Evolutionary conservation across 2,888 invertebrate genomes (phyloP), one percentile per base, ranked within the genome.

Genomic region (Rambutsinella grinnellia): DNA sequence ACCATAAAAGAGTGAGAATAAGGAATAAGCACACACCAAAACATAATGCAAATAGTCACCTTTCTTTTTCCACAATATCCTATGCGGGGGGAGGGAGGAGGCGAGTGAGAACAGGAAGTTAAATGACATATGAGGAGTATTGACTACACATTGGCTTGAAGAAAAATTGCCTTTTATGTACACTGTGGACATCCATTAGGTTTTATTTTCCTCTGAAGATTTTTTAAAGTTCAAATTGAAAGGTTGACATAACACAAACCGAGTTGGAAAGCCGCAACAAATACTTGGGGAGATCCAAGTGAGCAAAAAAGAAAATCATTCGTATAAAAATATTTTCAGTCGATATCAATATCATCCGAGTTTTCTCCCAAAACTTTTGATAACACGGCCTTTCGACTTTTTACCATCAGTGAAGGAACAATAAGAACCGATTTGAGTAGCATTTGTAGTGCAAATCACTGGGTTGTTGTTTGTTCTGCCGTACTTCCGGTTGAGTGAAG

Each of bases 1-100:
- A 53, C 60, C 47, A 49, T 26, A 24, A 58, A 47, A 58, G 56
- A 54, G 66, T 57, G 67, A 68, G 67, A 68, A 57, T 57, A 27
- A 67, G 58, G 44, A 68, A 68, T 57, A 57, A 68, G 67, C 57
- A 51, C 67, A 58, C 67, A 57, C 36, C 36, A 36, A 36, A 13
- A 36, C 58, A 68, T 68, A 58, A 68, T 68, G 58, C 58, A 68
- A 68, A 68, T 68, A 58, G 26, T 49, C 28, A 47, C 57, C 36
- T 66, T 66, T 21, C 13, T 47, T 13, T 13, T 13, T 5, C 36
- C 13, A 36, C 36, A 8, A 36, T 36, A 36, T 36, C 36, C 36
- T 13, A 36, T 36, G 13, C 36, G 36, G 36, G 8, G 54, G 54
- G 17, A 54, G 57, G 28, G 23, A 19, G 28, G 3, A 3, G 13